Base-by-base conservation (phyloP, 2,113 vertebrate genomes). In the Todiramphus saurophagus region DNA sequence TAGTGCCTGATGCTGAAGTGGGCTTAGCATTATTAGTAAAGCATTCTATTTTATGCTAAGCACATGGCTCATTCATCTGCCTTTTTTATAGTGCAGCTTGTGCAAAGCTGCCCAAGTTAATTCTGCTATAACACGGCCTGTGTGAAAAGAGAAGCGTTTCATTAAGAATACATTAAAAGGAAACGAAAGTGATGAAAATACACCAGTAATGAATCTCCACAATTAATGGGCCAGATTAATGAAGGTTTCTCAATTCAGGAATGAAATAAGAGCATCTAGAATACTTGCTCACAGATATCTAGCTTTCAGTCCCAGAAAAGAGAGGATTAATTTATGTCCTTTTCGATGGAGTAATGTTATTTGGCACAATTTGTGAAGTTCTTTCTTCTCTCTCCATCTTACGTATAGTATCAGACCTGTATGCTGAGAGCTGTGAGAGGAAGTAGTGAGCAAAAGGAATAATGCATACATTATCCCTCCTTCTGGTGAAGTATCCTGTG, bases 301-400 rank as follows among this genome's bases (percentile, higher is more conserved):
- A 91, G 89, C 85, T 93, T 95, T 96, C 85, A 90, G 44, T 76
- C 60, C 63, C n/a, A 43, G 51, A 83, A 73, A 64, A 41, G 64
- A 82, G 75, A 43, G 83, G 77, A 92, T 93, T 97, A 92, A 96
- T 97, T 95, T 91, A 72, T 79, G 72, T 74, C 39, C 48, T 96
- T 96, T 95, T 94, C n/a, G 25, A 66, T 53, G 76, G 67, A 96
- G 93, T 97, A 76, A 97, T 95, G 89, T 95, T 80, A 87, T 95
- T 97, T 97, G 96, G 95, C 94, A 96, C 80, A 89, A 93, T 93
- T 89, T 97, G 62, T 97, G 81, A 97, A 96, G 97, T 95, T 69
- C 83, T 94, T 97, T 96, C 76, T 96, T 93, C 63, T 85, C 79
- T 53, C 60, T 93, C 53, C 66, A 95, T 94, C 81, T 96, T 87